phyloP scores from a whole-genome alignment of 2,797 vertebrate genomes.

The Chelon auratus region DNA sequence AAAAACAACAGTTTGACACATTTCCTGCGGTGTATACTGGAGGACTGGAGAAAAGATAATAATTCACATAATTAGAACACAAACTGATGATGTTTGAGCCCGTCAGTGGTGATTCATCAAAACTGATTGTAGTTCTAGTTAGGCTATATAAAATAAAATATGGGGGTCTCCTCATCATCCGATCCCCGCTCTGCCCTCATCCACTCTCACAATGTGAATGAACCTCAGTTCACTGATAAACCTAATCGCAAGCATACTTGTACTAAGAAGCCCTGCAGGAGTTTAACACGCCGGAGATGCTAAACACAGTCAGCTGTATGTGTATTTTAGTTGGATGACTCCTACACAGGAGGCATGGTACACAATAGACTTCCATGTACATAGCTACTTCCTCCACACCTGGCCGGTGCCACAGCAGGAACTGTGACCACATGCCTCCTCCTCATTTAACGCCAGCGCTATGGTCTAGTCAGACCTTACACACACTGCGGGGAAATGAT shows the following conservation, averaged over 20 bases:
- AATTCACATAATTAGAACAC: neutral
- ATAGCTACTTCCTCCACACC: slow-evolving; percentile 84
- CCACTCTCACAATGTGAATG: slow-evolving; percentile 9
- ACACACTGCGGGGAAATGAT: slow-evolving; percentile 65
- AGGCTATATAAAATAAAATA: too few species aligned
- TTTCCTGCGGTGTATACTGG: neutral
- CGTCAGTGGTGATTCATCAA: too few species aligned
- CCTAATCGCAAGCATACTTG: neutral
- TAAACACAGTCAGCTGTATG: slow-evolving; percentile 26
- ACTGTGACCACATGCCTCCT: slow-evolving; percentile 79
- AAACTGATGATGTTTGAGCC: neutral
- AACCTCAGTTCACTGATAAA: slow-evolving; percentile 16
- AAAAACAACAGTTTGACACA: slow-evolving; percentile 20
- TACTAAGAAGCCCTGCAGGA: neutral
- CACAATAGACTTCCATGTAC: slow-evolving; percentile 78
- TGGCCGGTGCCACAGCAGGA: slow-evolving; percentile 79
- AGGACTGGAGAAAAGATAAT: neutral
- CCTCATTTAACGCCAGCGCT: slow-evolving; percentile 48
- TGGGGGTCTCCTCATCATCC: neutral
- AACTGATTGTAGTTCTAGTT: too few species aligned
- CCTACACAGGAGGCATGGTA: slow-evolving; percentile 28
- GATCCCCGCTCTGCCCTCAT: neutral
- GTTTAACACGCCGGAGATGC: neutral
- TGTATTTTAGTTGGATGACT: slow-evolving; percentile 36
- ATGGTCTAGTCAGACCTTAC: slow-evolving; percentile 19